These are phyloP conservation scores for Parambassis ranga DNA, from an alignment of 2,797 vertebrate species.

Conservation along the genomic window DNA sequence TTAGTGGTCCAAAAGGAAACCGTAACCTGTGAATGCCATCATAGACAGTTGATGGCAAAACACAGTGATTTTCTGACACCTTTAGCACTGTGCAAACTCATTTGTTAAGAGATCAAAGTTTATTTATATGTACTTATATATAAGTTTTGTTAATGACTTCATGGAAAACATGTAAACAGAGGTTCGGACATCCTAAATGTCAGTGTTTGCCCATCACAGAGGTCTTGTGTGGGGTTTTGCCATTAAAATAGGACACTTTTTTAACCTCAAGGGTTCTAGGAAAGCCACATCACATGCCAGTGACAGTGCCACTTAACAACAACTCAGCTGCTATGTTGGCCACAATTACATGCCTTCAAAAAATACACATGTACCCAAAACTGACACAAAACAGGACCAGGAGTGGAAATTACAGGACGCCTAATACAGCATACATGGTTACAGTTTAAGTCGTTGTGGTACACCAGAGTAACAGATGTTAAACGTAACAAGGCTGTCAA, in stretches of 20 bases:
- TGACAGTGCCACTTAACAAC: conserved; percentile 30
- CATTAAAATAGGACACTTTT: conserved; percentile 43
- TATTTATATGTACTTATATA: too few relatives aligned
- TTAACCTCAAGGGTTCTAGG: conserved; percentile 14
- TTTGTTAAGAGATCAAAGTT: too few relatives aligned
- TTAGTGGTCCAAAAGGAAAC: too few relatives aligned
- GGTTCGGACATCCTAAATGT: neutral
- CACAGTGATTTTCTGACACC: too few relatives aligned
- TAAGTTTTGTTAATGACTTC: conserved; percentile 39
- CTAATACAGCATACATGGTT: conserved; percentile 14
- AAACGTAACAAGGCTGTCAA: conserved; percentile 4
- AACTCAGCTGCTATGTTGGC: conserved; percentile 27
- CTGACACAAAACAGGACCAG: conserved; percentile 19
- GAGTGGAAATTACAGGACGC: conserved; percentile 27
- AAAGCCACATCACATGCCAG: conserved; percentile 42
- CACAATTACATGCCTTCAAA: conserved; percentile 60
- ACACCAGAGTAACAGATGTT: conserved; percentile 18
- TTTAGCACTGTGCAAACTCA: too few relatives aligned
- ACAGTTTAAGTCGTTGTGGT: conserved; percentile 13
- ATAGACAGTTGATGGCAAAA: too few relatives aligned
- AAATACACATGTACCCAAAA: conserved; percentile 22
- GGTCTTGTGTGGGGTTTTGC: conserved; percentile 22
- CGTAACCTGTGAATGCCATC: too few relatives aligned
- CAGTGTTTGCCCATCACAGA: conserved; percentile 5
- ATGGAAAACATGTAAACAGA: conserved; percentile 40